Evolutionary conservation across 2,888 invertebrate genomes (phyloP), one percentile per base, ranked within the genome.

Genomic region (Sphecodes monilicornis): DNA sequence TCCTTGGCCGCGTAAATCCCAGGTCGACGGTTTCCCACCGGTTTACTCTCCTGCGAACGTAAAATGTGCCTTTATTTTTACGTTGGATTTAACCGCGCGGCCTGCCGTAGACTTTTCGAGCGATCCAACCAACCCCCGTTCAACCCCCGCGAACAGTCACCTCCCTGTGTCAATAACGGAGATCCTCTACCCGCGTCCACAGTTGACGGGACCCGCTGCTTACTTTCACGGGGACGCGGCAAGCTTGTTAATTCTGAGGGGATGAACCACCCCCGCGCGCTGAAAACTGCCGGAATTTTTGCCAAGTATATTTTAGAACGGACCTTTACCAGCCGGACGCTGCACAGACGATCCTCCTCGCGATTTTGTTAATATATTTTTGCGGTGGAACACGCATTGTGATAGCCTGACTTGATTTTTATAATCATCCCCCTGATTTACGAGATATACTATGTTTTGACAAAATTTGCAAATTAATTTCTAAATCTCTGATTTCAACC

Each of bases 21-120:
- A 57, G 70, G 64, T 76, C 69, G 69, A 57, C 72, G 43, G 54
- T 41, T 39, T 72, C 68, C 69, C 76, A 68, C 29, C 69, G 81
- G 76, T 89, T 85, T 64, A 87, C 76, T 85, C 84, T 82, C 78
- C 84, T 39, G 82, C 85, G 84, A 77, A 57, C 88, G 89, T 88
- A 84, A 93, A 92, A 90, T 88, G 89, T 88, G 90, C 90, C 91
- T 92, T 93, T 93, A 93, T 93, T 93, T 89, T 93, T 91, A 93
- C 91, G 91, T 89, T 87, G 90, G 92, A 92, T 93, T 93, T 93
- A 93, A 92, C 90, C 86, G 86, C 69, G 80, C 60, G 71, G 82
- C 64, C 73, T 68, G 50, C 68, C 84, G 84, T 79, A 86, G 78
- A 86, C 83, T 78, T 78, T 64, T 69, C 77, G 70, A 84, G 81